phyloP scores from a whole-genome alignment of 2,113 vertebrate species.

The Myotis brandtii region DNA sequence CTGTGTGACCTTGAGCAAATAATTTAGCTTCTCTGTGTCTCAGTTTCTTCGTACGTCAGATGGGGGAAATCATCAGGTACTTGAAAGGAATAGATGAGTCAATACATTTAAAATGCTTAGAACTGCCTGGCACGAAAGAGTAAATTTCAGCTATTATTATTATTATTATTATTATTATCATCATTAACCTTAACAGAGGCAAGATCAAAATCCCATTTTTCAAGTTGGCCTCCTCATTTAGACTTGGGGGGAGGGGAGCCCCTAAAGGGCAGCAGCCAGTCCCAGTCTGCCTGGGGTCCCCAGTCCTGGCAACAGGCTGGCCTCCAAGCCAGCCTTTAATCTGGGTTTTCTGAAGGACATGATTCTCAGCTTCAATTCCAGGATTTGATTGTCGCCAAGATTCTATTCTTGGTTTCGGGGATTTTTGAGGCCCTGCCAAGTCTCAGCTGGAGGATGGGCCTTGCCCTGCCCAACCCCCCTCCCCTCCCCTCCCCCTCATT shows the following conservation, averaged over 20 bases:
- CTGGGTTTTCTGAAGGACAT: constrained; percentile 58
- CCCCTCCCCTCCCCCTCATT: not conserved
- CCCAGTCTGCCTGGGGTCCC: not conserved
- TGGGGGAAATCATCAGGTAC: not conserved
- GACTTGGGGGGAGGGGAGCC: not conserved
- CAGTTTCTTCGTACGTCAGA: constrained; percentile 21
- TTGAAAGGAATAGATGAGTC: not conserved
- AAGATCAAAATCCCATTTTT: not conserved
- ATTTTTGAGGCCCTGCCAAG: constrained; percentile 65
- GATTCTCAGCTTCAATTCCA: constrained; percentile 69
- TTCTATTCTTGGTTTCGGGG: constrained; percentile 71
- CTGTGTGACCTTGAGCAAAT: constrained; percentile 37
- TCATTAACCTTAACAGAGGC: not conserved
- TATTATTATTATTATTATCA: not conserved
- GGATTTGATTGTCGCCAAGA: constrained; percentile 48
- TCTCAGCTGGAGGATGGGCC: constrained; percentile 52
- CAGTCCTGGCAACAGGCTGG: not conserved
- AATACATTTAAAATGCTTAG: not conserved
- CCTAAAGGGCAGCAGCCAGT: not conserved
- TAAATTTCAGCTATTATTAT: not conserved
- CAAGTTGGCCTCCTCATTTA: not conserved
- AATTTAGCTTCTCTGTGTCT: constrained; percentile 45
- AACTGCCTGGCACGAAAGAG: not conserved
- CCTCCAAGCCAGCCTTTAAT: constrained; percentile 12
- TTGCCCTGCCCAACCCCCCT: not conserved